phyloP scores from a whole-genome alignment of 2,113 vertebrate species.

The Natator depressus region DNA sequence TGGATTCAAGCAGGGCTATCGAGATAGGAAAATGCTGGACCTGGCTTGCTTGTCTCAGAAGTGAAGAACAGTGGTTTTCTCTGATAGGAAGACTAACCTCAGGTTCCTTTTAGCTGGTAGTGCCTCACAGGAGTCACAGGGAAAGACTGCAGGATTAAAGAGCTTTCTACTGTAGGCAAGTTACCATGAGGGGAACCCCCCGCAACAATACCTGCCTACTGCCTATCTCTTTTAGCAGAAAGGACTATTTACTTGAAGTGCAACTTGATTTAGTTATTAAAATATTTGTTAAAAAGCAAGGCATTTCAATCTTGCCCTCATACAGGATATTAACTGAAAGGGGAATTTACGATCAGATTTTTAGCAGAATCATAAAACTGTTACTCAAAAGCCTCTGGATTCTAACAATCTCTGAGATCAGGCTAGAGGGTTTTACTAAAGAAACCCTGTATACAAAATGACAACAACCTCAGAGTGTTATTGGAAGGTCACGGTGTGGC shows the following conservation, averaged over 20 bases:
- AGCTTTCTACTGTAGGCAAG: not conserved
- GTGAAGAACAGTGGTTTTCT: slow-evolving; percentile 2
- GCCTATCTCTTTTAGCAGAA: not conserved
- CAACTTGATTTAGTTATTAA: not conserved
- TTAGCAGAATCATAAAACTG: slow-evolving; percentile 48
- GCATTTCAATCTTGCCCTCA: slow-evolving; percentile 25
- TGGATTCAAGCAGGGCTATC: slow-evolving; percentile 26
- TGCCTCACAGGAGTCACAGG: slow-evolving; percentile 14
- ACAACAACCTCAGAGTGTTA: not conserved
- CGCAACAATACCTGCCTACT: slow-evolving; percentile 30
- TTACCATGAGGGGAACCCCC: not conserved
- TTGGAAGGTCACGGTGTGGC: not conserved
- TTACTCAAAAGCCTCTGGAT: slow-evolving; percentile 46
- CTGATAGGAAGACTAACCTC: not conserved
- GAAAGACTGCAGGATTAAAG: slow-evolving; percentile 16
- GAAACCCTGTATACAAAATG: not conserved
- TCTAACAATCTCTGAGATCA: slow-evolving; percentile 56
- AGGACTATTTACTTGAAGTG: not conserved
- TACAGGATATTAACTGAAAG: not conserved
- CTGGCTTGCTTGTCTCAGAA: slow-evolving; percentile 27
- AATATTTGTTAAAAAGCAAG: slow-evolving; percentile 14
- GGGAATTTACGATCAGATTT: slow-evolving; percentile 45
- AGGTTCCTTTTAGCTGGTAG: slow-evolving; percentile 36
- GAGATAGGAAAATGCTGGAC: not conserved
- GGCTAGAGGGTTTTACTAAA: slow-evolving; percentile 27